Evolutionary conservation across 2,797 vertebrate species (phyloP), one percentile per base, ranked within the genome.

Genomic region (Neostethus bicornis): DNA sequence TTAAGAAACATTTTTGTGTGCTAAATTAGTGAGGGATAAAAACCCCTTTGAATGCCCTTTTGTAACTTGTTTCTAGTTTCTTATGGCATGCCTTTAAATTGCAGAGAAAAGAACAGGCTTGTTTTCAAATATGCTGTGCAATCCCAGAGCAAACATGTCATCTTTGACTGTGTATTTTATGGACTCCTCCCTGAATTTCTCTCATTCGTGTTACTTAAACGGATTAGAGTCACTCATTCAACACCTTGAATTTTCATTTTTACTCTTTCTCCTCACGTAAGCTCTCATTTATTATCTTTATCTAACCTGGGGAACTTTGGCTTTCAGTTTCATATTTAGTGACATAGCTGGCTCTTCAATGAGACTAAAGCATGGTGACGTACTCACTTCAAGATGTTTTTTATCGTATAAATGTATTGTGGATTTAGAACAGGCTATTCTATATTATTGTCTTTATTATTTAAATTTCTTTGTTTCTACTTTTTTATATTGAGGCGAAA

Each of bases 121-220:
- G 4, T 41, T n/a, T n/a, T 42, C 23, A 19, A 3, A 35, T 35
- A 35, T 2, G 51, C 19, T 46, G 32, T 5, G 1, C 21, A 12
- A 8, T 12, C 16, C 7, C 14, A n/a, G 0, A 24, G 21, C 2
- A 6, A 38, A 47, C 32, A 32, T 19, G n/a, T 60, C 0, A 19
- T 17, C 17, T 38, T 42, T 0, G 12, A 1, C 13, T 26, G 8
- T 20, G 9, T 49, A 17, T 21, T 25, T 0, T 16, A 13, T 4
- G 14, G 28, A 17, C 17, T 52, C 19, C 24, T 51, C 31, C 10
- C 20, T 46, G 7, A 0, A 13, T 0, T 29, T 0, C 2, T 8
- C 25, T 1, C 28, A 47, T 35, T 39, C 1, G 5, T 28, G 35
- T 62, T 20, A 4, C 2, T 8, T 3, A 21, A 10, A 12, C 34